phyloP scores from a whole-genome alignment of 2,888 invertebrate species.

The Teleogryllus oceanicus region DNA sequence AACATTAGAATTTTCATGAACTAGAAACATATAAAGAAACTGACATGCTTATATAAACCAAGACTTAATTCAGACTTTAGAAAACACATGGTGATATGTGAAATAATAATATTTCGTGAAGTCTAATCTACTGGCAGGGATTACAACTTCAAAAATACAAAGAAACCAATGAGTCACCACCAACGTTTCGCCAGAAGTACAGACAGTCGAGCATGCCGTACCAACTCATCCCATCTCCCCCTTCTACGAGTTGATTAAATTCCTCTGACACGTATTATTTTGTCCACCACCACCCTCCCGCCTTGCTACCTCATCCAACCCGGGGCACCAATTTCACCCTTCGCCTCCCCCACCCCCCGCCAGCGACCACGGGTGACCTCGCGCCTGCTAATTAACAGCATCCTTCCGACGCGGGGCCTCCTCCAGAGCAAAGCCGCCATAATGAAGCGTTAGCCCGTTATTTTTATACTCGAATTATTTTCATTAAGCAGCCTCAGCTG shows the following conservation, averaged over 20 bases:
- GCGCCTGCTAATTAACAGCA: background rate
- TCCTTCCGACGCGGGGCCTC: background rate
- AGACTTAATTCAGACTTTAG: no score
- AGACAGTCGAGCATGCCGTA: no score
- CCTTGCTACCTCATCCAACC: background rate
- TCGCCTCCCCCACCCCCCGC: background rate
- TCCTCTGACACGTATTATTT: background rate
- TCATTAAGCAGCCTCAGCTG: background rate
- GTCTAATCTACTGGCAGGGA: no score
- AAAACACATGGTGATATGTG: no score
- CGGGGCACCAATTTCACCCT: background rate
- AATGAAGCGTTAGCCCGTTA: background rate
- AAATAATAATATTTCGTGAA: no score
- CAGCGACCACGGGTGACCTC: background rate
- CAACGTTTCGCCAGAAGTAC: no score
- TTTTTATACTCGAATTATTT: background rate
- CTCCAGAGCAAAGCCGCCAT: background rate
- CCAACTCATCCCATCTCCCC: no score
- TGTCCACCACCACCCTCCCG: background rate
- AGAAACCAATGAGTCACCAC: no score
- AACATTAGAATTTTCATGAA: no score
- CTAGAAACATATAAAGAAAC: no score
- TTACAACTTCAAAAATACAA: no score
- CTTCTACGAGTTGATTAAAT: background rate
- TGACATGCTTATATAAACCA: no score